These are phyloP conservation scores for Clarias macrocephalus DNA, from an alignment of 2,113 vertebrate genomes.

Conservation along the genomic window DNA sequence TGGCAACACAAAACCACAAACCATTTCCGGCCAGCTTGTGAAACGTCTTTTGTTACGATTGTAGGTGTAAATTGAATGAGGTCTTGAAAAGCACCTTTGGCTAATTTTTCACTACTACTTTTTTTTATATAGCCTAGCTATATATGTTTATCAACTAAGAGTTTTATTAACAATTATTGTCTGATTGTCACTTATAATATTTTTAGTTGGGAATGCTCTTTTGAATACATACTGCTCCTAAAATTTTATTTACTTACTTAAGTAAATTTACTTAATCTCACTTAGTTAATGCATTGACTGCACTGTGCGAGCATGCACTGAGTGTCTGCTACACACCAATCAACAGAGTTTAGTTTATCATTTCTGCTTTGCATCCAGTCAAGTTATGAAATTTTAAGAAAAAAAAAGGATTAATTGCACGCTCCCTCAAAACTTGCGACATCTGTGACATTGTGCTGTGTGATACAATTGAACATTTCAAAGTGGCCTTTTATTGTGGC, in stretches of 20 bases:
- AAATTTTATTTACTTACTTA: neutral
- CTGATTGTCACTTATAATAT: neutral
- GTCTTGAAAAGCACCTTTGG: neutral
- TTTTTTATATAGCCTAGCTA: neutral
- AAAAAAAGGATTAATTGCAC: too few species aligned
- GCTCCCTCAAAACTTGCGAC: too few species aligned
- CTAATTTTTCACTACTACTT: neutral
- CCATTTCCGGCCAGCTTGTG: neutral
- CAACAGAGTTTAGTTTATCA: too few species aligned
- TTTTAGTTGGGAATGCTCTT: neutral
- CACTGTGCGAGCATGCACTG: too few species aligned
- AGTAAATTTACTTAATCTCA: too few species aligned
- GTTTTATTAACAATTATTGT: neutral
- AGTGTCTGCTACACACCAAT: too few species aligned
- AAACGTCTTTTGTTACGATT: neutral
- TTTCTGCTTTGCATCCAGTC: too few species aligned
- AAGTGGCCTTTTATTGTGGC: too few species aligned
- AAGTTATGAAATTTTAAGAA: too few species aligned
- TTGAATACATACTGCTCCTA: neutral
- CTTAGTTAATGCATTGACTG: too few species aligned
- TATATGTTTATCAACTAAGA: neutral
- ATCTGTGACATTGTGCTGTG: too few species aligned
- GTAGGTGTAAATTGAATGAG: neutral
- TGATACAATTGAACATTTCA: too few species aligned
- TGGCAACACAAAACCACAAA: neutral